Conservation (phyloP, 2,797 vertebrate species). For the Psittacula echo region DNA sequence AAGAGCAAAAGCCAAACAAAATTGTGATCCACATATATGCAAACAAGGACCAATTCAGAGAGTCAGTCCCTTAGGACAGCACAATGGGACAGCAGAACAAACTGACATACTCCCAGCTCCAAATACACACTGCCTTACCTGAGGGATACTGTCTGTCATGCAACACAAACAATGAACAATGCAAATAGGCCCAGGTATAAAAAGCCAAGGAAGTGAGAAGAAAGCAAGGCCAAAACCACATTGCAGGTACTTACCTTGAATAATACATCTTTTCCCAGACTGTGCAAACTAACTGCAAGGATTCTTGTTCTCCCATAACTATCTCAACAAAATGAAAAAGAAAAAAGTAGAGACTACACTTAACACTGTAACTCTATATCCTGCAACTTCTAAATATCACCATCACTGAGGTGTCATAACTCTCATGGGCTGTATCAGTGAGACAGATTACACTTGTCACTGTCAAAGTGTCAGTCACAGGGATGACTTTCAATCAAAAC, state of each 20-base stretch:
- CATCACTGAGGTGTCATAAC: not conserved
- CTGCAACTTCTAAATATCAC: not conserved
- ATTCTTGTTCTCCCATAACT: not conserved
- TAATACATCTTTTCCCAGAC: not conserved
- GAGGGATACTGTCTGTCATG: not conserved
- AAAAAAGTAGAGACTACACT: not conserved
- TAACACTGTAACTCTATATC: not conserved
- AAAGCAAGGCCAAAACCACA: not conserved
- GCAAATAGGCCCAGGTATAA: not conserved
- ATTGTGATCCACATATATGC: rapidly evolving
- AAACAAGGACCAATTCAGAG: not conserved
- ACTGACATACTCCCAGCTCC: not conserved
- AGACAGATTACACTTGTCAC: not conserved
- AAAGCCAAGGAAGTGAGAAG: not conserved
- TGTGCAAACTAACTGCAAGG: not conserved
- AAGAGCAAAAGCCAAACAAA: not conserved
- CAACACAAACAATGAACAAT: not conserved
- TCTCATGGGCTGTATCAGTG: not conserved
- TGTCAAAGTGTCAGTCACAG: not conserved
- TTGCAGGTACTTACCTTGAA: not conserved
- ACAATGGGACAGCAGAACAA: not conserved
- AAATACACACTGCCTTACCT: not conserved
- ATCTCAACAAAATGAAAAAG: not conserved
- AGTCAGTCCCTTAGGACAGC: not conserved
- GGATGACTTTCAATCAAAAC: not conserved